Evolutionary conservation across 1,140 invertebrate species (phyloP), one percentile per base, ranked within the genome.

Genomic region (Lucilia sericata): DNA sequence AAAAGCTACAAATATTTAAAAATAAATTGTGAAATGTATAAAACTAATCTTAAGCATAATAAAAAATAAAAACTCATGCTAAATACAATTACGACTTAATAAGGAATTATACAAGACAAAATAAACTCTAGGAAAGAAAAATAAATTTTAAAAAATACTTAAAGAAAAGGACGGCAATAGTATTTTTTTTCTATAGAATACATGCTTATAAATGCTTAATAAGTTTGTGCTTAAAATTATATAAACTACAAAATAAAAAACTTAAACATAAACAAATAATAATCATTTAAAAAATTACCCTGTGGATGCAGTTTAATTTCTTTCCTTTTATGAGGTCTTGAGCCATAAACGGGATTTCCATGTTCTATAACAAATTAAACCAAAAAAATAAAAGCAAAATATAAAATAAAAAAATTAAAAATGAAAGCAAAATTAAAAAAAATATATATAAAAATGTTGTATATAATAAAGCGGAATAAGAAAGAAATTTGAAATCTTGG

Each of bases 261-360:
- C 19, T n/a, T 19, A 82, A 83, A 82, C 25, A 12, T 21, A 83
- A 83, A 30, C 36, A 84, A 65, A 78, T 19, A 85, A 19, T 47
- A 84, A 42, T 75, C 3, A 30, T 30, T 30, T 85, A 86, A 86
- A 34, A 86, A 84, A 82, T 90, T 90, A 90, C 89, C 89, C 88
- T 89, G 88, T 89, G 89, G 89, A 88, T 90, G 89, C 87, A 89
- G 88, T 88, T 90, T 90, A 86, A 89, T 89, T 87, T 90, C 88
- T 89, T 90, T 90, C 89, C 89, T 87, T 90, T 88, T 90, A 87
- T 88, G 89, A 87, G 87, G 86, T 90, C 88, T 88, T 87, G 88
- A 87, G 88, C 87, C 88, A 90, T 88, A 89, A 88, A 90, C 86
- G 86, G 87, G 88, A 89, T 88, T 88, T 88, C 88, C 88, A 88